Conservation (phyloP, 2,113 vertebrate genomes). For the Nipponia nippon region DNA sequence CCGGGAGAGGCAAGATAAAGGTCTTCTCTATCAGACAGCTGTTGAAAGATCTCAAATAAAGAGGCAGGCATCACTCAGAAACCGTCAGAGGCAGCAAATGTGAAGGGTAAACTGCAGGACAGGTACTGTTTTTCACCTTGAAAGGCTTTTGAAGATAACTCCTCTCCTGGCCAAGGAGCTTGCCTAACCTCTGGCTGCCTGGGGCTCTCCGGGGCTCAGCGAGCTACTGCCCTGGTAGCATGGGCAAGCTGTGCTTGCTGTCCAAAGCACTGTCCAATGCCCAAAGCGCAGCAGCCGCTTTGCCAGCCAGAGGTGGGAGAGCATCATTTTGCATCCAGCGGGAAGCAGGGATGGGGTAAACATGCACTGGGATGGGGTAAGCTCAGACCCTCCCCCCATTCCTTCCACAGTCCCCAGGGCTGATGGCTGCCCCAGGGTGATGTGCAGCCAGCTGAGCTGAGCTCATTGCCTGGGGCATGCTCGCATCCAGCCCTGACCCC, state of each 20-base stretch:
- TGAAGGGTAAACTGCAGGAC: neutral
- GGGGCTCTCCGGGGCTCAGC: fast-evolving
- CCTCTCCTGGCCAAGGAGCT: neutral
- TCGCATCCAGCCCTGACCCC: neutral
- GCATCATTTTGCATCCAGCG: fast-evolving
- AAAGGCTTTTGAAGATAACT: neutral
- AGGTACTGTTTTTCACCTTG: neutral
- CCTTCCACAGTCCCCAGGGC: neutral
- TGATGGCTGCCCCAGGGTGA: neutral
- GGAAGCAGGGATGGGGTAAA: neutral
- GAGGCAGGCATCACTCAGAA: neutral
- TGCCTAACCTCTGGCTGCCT: neutral
- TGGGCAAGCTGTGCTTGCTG: too few relatives aligned
- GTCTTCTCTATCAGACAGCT: constrained; percentile 55
- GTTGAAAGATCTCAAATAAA: constrained; percentile 48
- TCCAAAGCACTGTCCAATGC: too few relatives aligned
- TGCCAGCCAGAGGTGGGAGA: neutral
- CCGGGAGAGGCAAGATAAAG: constrained; percentile 35
- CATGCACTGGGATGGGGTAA: neutral
- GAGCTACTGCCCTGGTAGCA: neutral
- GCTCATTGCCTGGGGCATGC: fast-evolving
- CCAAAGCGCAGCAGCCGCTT: neutral
- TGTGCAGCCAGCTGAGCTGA: fast-evolving
- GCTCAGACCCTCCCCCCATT: neutral
- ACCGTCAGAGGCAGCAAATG: neutral